Base-by-base conservation (phyloP, 2,888 invertebrate genomes). In the Drosophila crucigera region DNA sequence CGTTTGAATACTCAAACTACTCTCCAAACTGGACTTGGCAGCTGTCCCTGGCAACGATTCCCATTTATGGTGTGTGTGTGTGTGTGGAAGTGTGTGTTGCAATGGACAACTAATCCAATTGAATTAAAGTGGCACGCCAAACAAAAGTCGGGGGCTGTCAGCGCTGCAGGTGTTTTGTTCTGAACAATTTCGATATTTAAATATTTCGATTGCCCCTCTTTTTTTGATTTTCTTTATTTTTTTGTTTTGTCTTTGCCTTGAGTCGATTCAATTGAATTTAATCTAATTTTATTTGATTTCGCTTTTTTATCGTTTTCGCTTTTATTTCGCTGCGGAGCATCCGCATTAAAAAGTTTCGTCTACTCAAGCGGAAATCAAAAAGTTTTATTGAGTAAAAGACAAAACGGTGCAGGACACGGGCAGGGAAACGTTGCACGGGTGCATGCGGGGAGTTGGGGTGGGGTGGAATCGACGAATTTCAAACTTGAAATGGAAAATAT, bases 331-430 rank as follows among this genome's bases (percentile, higher is more conserved):
- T 54, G 56, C 47, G 84, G 64, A 86, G 76, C 69, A 76, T 84
- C 69, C 83, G 80, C 75, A 85, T 90, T 85, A 88, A 85, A 84
- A 90, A 90, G 89, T 88, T 85, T 80, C 68, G 72, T 78, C 83
- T 68, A 74, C 66, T 85, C 86, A 78, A 90, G 86, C 90, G 90
- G 89, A 85, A 90, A 90, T 85, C 90, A 80, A 89, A 85, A 90
- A 85, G 86, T 88, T 85, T 76, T 88, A 90, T 84, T 88, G 90
- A 85, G 68, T 78, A 70, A 83, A 68, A 72, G 60, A 79, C 70
- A 28, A 73, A 78, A 60, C 47, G 64, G 31, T 31, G 16, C 33
- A 47, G 55, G 64, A 22, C 9, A 6, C 22, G 16, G 16, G 10
- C 39, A 1, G 47, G 25, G 1, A 16, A 2, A 0, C 14, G 7